phyloP scores from a whole-genome alignment of 2,113 vertebrate genomes.

The Nothoprocta pentlandii region DNA sequence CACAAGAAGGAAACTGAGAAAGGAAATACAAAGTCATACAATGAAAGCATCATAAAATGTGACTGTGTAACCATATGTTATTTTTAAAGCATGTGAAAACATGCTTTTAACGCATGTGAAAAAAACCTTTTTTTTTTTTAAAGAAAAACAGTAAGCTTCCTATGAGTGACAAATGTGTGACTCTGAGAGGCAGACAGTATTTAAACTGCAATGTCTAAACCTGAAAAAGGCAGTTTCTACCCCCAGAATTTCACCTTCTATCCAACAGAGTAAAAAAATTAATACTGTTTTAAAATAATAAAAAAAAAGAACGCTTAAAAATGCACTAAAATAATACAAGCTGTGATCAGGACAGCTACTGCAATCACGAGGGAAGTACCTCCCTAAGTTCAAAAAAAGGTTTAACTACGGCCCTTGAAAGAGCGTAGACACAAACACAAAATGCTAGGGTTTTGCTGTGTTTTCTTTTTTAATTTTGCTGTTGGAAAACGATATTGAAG shows the following conservation, averaged over 20 bases:
- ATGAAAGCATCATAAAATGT: fast-evolving
- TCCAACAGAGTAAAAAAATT: background rate
- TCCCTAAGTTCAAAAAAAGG: background rate
- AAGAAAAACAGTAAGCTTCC: background rate
- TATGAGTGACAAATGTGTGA: fast-evolving
- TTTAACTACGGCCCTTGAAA: background rate
- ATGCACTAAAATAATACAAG: background rate
- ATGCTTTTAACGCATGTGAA: background rate
- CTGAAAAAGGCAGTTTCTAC: background rate
- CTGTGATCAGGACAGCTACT: background rate
- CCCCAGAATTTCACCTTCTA: background rate
- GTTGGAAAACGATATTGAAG: background rate
- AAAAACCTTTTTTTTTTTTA: background rate
- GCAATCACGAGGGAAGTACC: background rate
- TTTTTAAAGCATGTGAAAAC: background rate
- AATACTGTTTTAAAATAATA: background rate
- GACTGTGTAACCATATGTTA: background rate
- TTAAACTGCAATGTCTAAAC: background rate
- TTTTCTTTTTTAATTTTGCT: background rate
- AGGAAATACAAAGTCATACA: background rate
- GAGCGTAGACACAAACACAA: background rate
- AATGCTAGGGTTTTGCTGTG: fast-evolving
- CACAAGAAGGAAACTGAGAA: background rate
- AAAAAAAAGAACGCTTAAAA: background rate
- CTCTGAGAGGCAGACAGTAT: background rate